Evolutionary conservation across 2,797 vertebrate species (phyloP).

Genomic region (Varecia variegata): DNA sequence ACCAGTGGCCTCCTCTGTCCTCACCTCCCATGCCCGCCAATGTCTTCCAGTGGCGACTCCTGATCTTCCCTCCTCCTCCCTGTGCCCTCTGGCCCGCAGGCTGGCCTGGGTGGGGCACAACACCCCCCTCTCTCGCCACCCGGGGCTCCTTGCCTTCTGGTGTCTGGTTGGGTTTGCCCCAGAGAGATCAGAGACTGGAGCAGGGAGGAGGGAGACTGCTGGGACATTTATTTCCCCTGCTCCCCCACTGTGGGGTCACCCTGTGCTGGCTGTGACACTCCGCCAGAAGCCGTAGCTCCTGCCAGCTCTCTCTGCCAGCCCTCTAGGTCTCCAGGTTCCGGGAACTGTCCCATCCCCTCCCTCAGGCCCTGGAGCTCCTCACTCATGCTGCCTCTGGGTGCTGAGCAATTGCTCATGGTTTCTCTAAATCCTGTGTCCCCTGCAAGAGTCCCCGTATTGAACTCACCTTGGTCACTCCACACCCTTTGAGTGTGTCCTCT

Average conservation of each 20-base stretch:
- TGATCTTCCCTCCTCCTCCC: too few relatives aligned
- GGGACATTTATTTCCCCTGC: not conserved
- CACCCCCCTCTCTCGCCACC: too few relatives aligned
- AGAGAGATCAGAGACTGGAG: not conserved
- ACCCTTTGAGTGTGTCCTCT: not conserved
- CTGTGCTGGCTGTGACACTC: not conserved
- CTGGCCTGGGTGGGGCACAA: too few relatives aligned
- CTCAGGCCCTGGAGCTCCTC: not conserved
- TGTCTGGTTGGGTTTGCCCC: not conserved
- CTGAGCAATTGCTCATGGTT: not conserved
- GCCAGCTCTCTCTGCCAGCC: not conserved
- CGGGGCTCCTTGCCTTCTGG: not conserved
- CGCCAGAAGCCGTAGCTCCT: not conserved
- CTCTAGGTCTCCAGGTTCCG: not conserved
- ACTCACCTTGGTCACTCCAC: not conserved
- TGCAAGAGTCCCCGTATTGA: not conserved
- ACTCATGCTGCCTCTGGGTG: not conserved
- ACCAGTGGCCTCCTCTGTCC: not conserved
- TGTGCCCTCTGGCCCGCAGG: too few relatives aligned
- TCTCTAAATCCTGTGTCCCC: not conserved
- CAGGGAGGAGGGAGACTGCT: not conserved
- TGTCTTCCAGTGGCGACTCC: too few relatives aligned
- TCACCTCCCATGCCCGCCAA: too few relatives aligned
- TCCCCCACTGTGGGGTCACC: not conserved
- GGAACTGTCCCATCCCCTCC: not conserved